These are phyloP conservation scores for Desoria tigrina DNA, from an alignment of 2,888 invertebrate genomes.

Conservation along the genomic window DNA sequence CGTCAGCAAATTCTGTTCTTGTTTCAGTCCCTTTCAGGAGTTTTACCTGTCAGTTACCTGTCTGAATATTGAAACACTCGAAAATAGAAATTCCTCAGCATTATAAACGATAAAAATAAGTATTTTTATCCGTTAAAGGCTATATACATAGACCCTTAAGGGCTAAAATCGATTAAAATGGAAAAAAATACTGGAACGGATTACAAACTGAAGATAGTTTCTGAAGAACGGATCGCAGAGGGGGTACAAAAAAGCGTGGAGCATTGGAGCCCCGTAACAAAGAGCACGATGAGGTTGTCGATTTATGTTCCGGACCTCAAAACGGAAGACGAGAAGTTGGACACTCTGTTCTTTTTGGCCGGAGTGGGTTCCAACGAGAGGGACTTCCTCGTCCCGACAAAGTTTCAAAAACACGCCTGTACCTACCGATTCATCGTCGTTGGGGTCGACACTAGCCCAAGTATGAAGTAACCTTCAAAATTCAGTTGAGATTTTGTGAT, in stretches of 20 bases:
- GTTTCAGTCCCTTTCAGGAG: too few species aligned
- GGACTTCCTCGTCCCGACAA: slow-evolving; percentile 92
- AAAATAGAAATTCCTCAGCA: too few species aligned
- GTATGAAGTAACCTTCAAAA: slow-evolving; percentile 51
- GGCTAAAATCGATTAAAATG: slow-evolving; percentile 17
- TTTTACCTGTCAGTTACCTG: too few species aligned
- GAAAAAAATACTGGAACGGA: slow-evolving; percentile 17
- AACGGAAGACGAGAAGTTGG: slow-evolving; percentile 62
- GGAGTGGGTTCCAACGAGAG: slow-evolving; percentile 91
- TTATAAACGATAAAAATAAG: too few species aligned
- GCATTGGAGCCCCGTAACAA: slow-evolving; percentile 65
- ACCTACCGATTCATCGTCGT: slow-evolving; percentile 83
- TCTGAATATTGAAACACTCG: too few species aligned
- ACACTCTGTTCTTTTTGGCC: slow-evolving; percentile 87
- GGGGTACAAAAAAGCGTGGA: slow-evolving; percentile 79
- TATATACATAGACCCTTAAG: too few species aligned
- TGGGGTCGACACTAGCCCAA: slow-evolving; percentile 92
- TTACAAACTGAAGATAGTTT: slow-evolving; percentile 57
- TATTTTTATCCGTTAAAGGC: too few species aligned
- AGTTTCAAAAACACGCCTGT: slow-evolving; percentile 86
- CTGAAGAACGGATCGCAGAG: slow-evolving; percentile 73
- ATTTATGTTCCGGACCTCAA: slow-evolving; percentile 79
- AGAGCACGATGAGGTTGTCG: slow-evolving; percentile 91
- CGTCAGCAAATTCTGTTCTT: too few species aligned
- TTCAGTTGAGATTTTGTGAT: background rate